phyloP scores from a whole-genome alignment of 1,140 invertebrate genomes.

The Calycopis cecrops region DNA sequence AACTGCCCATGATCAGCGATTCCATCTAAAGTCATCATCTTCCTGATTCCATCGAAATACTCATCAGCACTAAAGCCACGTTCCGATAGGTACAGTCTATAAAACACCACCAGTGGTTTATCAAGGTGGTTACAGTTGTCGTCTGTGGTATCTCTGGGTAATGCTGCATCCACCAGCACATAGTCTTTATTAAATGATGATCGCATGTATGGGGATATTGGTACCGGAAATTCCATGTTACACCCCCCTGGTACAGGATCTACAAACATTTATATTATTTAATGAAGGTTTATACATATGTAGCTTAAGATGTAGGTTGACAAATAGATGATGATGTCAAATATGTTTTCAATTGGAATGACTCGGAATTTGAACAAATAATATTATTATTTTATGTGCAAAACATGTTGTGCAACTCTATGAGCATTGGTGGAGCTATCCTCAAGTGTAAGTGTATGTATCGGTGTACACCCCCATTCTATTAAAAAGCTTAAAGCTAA shows the following conservation, averaged over 20 bases:
- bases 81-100: constrained; percentile 79
- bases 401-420: no score
- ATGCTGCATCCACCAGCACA: constrained; percentile 77
- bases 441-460: no score
- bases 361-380: no score
- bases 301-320: no score
- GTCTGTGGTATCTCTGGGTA: constrained; percentile 64
- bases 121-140: constrained; percentile 45
- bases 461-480: no score
- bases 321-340: no score
- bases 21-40: constrained; percentile 78
- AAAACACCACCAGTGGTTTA: constrained; percentile 75
- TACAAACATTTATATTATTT: constrained; percentile 42
- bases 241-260: constrained; percentile 87
- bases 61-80: constrained; percentile 72
- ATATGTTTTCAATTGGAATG: no score
- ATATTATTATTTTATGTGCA: no score
- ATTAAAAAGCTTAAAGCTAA: no score
- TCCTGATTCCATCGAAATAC: constrained; percentile 79
- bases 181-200: constrained; percentile 69
- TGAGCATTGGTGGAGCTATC: no score
- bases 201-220: constrained; percentile 80
- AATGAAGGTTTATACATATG: no score
- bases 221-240: constrained; percentile 81
- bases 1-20: constrained; percentile 75